Percentiles rank a stretch among this genome's conserved stretches.
phyloP scores from a whole-genome alignment of 2,113 vertebrate species.

The Phodopus roborovskii region DNA sequence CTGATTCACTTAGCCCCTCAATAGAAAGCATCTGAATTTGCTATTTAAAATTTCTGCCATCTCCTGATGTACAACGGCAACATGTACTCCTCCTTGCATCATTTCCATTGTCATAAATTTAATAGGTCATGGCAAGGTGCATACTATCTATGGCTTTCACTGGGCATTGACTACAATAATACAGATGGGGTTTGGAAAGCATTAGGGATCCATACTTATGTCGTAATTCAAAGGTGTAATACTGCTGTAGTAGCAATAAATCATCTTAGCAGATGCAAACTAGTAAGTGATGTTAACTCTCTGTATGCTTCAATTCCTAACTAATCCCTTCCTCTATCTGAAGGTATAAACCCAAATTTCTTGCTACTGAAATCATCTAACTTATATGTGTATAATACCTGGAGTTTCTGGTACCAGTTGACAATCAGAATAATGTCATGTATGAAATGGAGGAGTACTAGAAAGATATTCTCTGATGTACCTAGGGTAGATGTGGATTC shows the following conservation, averaged over 20 bases:
- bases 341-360: not conserved
- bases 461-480: not conserved
- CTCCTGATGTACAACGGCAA: too few species aligned
- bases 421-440: not conserved
- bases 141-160: not conserved
- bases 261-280: not conserved
- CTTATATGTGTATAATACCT: not conserved
- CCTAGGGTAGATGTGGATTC: not conserved
- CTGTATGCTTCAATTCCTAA: not conserved
- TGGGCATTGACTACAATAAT: not conserved
- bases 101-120: not conserved
- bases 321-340: not conserved
- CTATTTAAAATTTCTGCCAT: not conserved
- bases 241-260: not conserved
- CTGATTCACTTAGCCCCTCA: not conserved
- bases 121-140: not conserved
- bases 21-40: not conserved
- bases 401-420: not conserved
- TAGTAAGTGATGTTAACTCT: not conserved
- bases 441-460: not conserved
- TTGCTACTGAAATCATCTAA: not conserved
- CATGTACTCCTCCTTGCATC: not conserved
- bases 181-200: not conserved
- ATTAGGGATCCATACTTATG: not conserved
- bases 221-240: not conserved